These are phyloP conservation scores for Drosophila affinis DNA, from an alignment of 2,888 invertebrate species.

Conservation along the genomic window DNA sequence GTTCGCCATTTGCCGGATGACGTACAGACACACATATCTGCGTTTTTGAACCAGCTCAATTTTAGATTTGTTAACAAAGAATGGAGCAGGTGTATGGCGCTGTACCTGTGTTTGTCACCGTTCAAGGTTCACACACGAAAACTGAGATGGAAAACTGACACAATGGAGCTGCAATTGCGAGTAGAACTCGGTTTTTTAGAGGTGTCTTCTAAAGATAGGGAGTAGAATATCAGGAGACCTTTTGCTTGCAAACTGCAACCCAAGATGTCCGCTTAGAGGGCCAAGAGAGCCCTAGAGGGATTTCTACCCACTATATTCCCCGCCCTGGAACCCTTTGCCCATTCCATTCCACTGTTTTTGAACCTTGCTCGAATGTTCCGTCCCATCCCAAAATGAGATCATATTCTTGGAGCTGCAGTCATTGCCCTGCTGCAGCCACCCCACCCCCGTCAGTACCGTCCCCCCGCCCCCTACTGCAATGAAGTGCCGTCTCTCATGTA, in stretches of 20 bases:
- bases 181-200: too few relatives aligned
- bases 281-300: too few relatives aligned
- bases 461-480: background rate
- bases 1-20: constrained; percentile 19
- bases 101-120: constrained; percentile 11
- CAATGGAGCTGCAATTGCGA: too few relatives aligned
- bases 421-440: background rate
- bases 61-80: constrained; percentile 52
- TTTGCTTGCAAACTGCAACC: too few relatives aligned
- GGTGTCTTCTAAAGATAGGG: too few relatives aligned
- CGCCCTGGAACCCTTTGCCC: background rate
- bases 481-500: constrained; percentile 45
- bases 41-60: constrained; percentile 35
- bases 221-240: too few relatives aligned
- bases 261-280: too few relatives aligned
- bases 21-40: constrained; percentile 36
- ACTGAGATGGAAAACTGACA: background rate
- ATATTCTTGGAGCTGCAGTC: background rate
- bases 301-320: background rate
- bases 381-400: background rate
- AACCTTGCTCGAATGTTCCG: background rate
- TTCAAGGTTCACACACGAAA: constrained; percentile 8
- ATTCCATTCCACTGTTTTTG: background rate
- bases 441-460: background rate
- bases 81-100: constrained; percentile 10